Evolutionary conservation across 1,140 invertebrate genomes (phyloP).

Genomic region (Cylas formicarius): DNA sequence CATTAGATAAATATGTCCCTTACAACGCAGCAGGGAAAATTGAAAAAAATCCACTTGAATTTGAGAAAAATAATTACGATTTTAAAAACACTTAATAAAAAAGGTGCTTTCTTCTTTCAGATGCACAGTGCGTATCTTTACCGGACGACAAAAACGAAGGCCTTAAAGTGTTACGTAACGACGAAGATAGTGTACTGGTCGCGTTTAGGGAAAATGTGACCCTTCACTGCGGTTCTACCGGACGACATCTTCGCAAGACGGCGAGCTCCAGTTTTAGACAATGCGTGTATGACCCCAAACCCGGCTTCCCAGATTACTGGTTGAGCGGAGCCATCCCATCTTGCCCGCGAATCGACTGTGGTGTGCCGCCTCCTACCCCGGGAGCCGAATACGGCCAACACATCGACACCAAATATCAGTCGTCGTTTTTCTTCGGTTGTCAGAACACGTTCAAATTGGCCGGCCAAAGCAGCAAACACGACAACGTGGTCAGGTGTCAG

Average conservation of each 20-base stretch:
- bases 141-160: conserved; percentile 86
- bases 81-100: too few relatives aligned
- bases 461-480: conserved; percentile 83
- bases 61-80: too few relatives aligned
- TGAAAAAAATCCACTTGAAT: not conserved
- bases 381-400: conserved; percentile 88
- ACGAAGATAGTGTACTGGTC: conserved; percentile 73
- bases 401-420: conserved; percentile 80
- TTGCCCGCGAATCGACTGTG: conserved; percentile 83
- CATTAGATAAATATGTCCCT: too few relatives aligned
- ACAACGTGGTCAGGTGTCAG: conserved; percentile 85
- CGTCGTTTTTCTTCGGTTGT: conserved; percentile 93
- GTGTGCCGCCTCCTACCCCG: conserved; percentile 76
- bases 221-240: conserved; percentile 68
- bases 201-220: conserved; percentile 88
- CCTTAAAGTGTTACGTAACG: conserved; percentile 62
- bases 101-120: conserved; percentile 53
- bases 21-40: too few relatives aligned
- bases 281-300: conserved; percentile 92
- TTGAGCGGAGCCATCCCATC: conserved; percentile 76
- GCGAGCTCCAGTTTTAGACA: conserved; percentile 79
- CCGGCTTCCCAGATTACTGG: conserved; percentile 84
- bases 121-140: conserved; percentile 82
- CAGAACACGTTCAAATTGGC: conserved; percentile 92
- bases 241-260: conserved; percentile 70